Percentiles rank a stretch among this genome's conserved stretches.
These are phyloP conservation scores for Hydrophis major DNA, from an alignment of 2,797 vertebrate genomes.

Conservation along the genomic window DNA sequence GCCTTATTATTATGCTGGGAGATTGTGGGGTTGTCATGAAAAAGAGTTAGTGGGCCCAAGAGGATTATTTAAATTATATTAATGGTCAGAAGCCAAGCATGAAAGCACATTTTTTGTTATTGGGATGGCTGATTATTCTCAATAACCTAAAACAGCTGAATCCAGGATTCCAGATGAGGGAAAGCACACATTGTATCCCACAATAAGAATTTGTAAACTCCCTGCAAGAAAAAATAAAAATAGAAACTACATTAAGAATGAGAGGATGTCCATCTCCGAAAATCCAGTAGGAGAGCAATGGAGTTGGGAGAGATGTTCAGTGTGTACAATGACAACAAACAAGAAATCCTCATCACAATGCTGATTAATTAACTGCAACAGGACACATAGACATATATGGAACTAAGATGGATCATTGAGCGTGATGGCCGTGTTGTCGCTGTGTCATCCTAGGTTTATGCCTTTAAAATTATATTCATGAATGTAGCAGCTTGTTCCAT, in stretches of 20 bases:
- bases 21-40: neutral
- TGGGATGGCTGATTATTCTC: neutral
- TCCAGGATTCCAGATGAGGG: neutral
- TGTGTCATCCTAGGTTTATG: neutral
- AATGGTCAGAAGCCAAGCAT: neutral
- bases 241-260: neutral
- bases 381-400: neutral
- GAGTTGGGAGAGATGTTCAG: neutral
- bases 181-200: neutral
- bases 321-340: neutral
- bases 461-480: neutral
- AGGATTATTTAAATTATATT: neutral
- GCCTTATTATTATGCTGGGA: neutral
- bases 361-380: neutral
- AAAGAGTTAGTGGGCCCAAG: neutral
- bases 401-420: neutral
- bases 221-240: neutral
- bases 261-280: neutral
- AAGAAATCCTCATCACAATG: neutral
- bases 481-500: neutral
- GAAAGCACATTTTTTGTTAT: neutral
- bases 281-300: neutral
- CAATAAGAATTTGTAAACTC: neutral
- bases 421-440: neutral
- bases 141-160: neutral